Evolutionary conservation across 2,888 invertebrate species (phyloP), one percentile per base, ranked within the genome.

Genomic region (Ormyrus thymus): DNA sequence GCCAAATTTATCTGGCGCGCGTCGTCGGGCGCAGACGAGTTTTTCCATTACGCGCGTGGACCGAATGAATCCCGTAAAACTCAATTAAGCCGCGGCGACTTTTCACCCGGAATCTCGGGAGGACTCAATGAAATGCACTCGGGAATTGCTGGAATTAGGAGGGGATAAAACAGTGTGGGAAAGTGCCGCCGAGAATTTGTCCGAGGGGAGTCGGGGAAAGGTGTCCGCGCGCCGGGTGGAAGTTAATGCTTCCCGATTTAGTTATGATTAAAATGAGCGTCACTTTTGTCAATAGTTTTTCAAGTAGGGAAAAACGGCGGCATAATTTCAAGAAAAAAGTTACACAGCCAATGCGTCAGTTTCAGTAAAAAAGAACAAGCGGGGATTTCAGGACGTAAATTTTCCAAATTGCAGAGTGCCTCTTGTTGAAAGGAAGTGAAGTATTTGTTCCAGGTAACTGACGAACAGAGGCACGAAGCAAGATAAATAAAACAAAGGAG

Each of bases 1-100:
- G n/a, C 29, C 29, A 29, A 29, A 29, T 29, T 29, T 29, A 29
- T 29, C 29, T 29, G 29, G 29, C 29, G 29, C 46, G 9, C 56
- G 29, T 46, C 13, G 13, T 11, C 58, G 46, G 59, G 64, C 56
- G 70, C 55, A 13, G 72, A 71, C 76, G 64, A 81, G 82, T 82
- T 79, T 83, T 81, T 74, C 76, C 76, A 77, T 85, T 87, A 87
- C 87, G 29, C 87, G 79, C 80, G 71, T 11, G 64, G 48, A 81
- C 82, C 76, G 85, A 85, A 86, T 84, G 87, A 86, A 86, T 87
- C 86, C 86, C 86, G 82, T 79, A 84, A 87, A 87, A 86, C 85
- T 85, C 85, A 87, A 87, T 87, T 86, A 87, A 86, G 84, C 82
- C 48, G 65, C 56, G 61, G 8, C 48, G 69, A 76, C 46, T 80